phyloP scores from a whole-genome alignment of 1,140 invertebrate genomes.

The Laupala kohalensis region DNA sequence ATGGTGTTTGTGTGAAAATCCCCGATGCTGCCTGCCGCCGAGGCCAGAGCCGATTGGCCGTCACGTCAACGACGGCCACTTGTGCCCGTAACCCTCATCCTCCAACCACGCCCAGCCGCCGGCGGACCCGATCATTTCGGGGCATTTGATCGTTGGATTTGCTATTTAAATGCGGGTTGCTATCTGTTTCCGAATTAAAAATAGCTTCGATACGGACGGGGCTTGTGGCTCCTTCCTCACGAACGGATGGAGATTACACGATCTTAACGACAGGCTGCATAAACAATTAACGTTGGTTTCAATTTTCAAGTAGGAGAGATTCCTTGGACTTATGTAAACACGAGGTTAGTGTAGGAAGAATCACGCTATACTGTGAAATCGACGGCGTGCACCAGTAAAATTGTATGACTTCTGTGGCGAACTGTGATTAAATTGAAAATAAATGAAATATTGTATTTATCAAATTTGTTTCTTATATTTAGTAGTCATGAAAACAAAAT shows the following conservation, averaged over 20 bases:
- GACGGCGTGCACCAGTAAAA: too few species aligned
- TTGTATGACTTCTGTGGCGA: too few species aligned
- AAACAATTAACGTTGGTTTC: neutral
- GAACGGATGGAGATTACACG: neutral
- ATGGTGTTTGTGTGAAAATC: neutral
- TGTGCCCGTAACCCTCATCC: neutral
- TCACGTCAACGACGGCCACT: neutral
- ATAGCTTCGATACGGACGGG: neutral
- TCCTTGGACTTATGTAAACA: too few species aligned
- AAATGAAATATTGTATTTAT: too few species aligned
- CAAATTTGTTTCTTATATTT: too few species aligned
- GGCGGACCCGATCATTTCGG: neutral
- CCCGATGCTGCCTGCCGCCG: neutral
- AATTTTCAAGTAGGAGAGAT: neutral
- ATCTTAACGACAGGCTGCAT: neutral
- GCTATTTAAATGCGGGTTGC: neutral
- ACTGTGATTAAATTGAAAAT: too few species aligned
- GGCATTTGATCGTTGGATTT: neutral
- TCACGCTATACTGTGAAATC: too few species aligned
- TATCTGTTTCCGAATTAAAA: neutral
- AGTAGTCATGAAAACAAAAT: too few species aligned
- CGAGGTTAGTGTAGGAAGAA: too few species aligned
- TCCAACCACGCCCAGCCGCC: too few species aligned
- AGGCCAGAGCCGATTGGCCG: neutral
- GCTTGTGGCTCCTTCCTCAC: neutral